Percentiles rank a stretch among this genome's conserved stretches.
phyloP scores from a whole-genome alignment of 1,140 invertebrate species.

The Ooceraea biroi region DNA sequence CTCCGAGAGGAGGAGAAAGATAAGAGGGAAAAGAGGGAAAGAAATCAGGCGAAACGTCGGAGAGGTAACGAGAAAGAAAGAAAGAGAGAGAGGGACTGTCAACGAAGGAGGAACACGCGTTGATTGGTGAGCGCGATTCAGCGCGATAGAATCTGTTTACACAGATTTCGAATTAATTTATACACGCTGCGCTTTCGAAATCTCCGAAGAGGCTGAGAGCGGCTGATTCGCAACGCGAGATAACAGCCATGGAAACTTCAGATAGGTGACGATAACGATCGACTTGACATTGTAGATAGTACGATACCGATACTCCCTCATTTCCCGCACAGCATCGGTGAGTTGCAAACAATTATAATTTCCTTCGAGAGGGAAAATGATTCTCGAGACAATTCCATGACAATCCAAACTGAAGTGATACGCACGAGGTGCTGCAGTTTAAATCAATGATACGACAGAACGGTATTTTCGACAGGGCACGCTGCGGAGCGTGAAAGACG shows the following conservation, averaged over 20 bases:
- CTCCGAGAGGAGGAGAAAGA: constrained; percentile 15
- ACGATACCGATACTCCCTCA: neutral
- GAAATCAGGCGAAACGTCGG: constrained; percentile 18
- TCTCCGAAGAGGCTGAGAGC: neutral
- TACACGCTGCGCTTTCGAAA: constrained; percentile 54
- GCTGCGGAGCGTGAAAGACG: neutral
- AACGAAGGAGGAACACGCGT: constrained; percentile 58
- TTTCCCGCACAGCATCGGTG: neutral
- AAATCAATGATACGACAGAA: constrained; percentile 46
- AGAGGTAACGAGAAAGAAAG: neutral
- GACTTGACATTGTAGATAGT: neutral
- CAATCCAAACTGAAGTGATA: neutral
- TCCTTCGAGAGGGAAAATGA: neutral
- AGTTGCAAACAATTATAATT: neutral
- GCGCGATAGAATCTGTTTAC: constrained; percentile 72
- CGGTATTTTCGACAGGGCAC: constrained; percentile 24
- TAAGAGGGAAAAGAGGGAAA: constrained; percentile 25
- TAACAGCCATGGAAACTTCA: neutral
- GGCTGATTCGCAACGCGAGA: neutral
- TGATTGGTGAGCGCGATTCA: constrained; percentile 73
- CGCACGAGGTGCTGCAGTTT: constrained; percentile 7
- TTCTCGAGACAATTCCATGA: neutral
- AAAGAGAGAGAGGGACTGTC: constrained; percentile 10
- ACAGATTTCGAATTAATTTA: constrained; percentile 74
- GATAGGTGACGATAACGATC: neutral